These are phyloP conservation scores for Eutrigla gurnardus DNA, from an alignment of 2,797 vertebrate species.

Conservation along the genomic window DNA sequence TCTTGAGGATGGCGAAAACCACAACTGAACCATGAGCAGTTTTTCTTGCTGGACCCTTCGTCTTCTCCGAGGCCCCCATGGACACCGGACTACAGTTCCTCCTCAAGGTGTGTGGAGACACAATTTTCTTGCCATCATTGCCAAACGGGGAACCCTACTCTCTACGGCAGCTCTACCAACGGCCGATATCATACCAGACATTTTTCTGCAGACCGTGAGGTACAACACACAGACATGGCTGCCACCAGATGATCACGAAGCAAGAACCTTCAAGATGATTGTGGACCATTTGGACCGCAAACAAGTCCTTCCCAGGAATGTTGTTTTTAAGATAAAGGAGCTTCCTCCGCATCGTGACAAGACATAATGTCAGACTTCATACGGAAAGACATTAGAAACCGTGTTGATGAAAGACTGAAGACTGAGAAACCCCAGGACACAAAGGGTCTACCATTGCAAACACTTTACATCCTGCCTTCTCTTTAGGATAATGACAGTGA, in stretches of 20 bases:
- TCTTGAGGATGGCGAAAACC: no score
- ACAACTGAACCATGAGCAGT: no score
- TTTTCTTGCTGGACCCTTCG: no score
- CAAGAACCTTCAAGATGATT: not conserved
- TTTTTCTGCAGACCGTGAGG: conserved; percentile 3
- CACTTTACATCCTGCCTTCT: not conserved
- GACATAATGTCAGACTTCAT: no score
- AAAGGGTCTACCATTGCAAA: no score
- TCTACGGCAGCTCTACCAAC: not conserved
- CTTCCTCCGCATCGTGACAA: no score
- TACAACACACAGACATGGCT: not conserved
- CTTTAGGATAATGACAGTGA: not conserved
- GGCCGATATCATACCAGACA: not conserved
- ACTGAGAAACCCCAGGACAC: not conserved
- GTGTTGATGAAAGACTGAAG: not conserved
- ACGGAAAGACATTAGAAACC: not conserved
- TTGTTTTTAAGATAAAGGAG: no score
- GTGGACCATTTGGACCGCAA: not conserved
- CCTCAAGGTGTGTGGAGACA: not conserved
- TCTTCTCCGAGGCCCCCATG: no score
- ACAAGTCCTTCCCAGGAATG: not conserved
- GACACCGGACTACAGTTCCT: not conserved
- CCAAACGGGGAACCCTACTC: not conserved
- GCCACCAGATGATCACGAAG: not conserved
- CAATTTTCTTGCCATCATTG: not conserved